These are phyloP conservation scores for Hyles vespertilio DNA, from an alignment of 1,140 invertebrate species.

Conservation along the genomic window DNA sequence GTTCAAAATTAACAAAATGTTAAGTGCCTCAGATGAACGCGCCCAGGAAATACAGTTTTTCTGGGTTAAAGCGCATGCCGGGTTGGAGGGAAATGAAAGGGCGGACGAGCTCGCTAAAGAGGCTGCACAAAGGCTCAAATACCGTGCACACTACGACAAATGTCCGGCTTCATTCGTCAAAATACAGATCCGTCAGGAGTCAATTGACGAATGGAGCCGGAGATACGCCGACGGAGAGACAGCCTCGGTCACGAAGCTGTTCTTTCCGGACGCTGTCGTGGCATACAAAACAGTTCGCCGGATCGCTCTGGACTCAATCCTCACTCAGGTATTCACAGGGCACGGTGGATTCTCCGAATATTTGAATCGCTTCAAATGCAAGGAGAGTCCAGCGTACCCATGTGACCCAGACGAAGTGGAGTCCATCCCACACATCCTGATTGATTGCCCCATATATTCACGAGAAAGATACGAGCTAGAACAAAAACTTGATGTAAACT, in stretches of 20 bases:
- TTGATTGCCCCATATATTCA: background rate
- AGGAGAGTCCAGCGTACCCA: background rate
- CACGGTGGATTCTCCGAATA: background rate
- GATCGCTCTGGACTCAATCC: background rate
- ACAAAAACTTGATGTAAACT: too few relatives aligned
- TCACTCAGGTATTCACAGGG: background rate
- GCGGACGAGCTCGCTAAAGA: background rate
- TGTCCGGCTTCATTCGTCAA: conserved; percentile 1
- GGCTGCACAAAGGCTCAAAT: background rate
- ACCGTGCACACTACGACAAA: background rate
- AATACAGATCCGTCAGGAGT: background rate
- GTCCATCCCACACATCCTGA: background rate
- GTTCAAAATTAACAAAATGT: too few relatives aligned
- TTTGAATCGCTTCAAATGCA: background rate
- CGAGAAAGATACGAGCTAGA: too few relatives aligned
- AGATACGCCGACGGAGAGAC: background rate
- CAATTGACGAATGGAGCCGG: background rate
- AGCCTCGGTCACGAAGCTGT: background rate
- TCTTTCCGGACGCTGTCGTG: background rate
- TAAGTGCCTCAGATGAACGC: background rate
- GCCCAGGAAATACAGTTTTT: background rate
- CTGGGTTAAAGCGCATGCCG: background rate
- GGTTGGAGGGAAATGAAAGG: background rate
- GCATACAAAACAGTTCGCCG: conserved; percentile 1
- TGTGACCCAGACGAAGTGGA: background rate